Percentiles rank a stretch among this genome's conserved stretches.
These are phyloP conservation scores for Himalopsyche phryganea DNA, from an alignment of 1,140 invertebrate species.

Conservation along the genomic window DNA sequence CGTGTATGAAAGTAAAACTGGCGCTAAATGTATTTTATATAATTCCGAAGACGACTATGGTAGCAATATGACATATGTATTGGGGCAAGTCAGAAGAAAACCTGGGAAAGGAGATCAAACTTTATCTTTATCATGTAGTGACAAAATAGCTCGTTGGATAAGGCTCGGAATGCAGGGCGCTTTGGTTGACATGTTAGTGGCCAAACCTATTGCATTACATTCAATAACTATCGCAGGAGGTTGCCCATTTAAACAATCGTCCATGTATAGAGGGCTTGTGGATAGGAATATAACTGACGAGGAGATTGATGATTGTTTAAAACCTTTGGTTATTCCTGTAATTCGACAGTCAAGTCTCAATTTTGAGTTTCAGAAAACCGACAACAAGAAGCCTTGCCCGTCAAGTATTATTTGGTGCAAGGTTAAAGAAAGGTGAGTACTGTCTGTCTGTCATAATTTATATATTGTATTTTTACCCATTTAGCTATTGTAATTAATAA, in stretches of 20 bases:
- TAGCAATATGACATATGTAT: neutral
- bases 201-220: slow-evolving; percentile 65
- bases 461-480: neutral
- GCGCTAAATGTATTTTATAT: slow-evolving; percentile 73
- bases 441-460: neutral
- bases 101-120: slow-evolving; percentile 89
- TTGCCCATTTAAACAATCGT: slow-evolving; percentile 60
- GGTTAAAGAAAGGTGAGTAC: slow-evolving; percentile 44
- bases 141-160: slow-evolving; percentile 89
- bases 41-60: slow-evolving; percentile 47
- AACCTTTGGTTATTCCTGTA: slow-evolving; percentile 30
- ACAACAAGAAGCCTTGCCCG: slow-evolving; percentile 53
- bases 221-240: slow-evolving; percentile 69
- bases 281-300: slow-evolving; percentile 33
- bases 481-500: slow-evolving; percentile 1
- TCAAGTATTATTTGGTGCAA: slow-evolving; percentile 61
- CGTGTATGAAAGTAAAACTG: slow-evolving; percentile 75
- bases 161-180: slow-evolving; percentile 79
- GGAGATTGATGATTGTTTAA: slow-evolving; percentile 38
- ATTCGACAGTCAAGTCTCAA: slow-evolving; percentile 39
- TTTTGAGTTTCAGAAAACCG: slow-evolving; percentile 49
- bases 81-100: slow-evolving; percentile 78
- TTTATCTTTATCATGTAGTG: slow-evolving; percentile 86
- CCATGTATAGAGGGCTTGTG: slow-evolving; percentile 65
- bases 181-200: slow-evolving; percentile 67